A percentile compares a stretch with the other conserved stretches of the same genome.
Evolutionary conservation across 2,797 vertebrate species (phyloP).

Genomic region (Typhlichthys eigenmanni): DNA sequence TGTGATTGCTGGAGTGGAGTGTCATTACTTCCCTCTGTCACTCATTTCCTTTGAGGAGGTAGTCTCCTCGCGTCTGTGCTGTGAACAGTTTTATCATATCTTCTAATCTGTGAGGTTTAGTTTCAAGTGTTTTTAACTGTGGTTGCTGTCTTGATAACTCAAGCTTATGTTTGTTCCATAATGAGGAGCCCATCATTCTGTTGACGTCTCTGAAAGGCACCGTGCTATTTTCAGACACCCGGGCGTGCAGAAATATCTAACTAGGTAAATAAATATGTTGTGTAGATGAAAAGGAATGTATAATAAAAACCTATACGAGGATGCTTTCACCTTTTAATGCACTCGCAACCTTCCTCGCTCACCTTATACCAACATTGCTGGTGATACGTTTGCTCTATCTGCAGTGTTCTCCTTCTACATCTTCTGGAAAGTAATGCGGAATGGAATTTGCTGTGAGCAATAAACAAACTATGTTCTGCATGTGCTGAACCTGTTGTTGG

Average conservation of each 20-base stretch:
- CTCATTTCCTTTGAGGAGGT: background rate
- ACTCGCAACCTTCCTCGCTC: slow-evolving; percentile 1
- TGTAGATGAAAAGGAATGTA: background rate
- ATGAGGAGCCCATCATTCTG: background rate
- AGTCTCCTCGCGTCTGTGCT: slow-evolving; percentile 12
- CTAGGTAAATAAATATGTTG: background rate
- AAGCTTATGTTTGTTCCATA: background rate
- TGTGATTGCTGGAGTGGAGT: slow-evolving; percentile 41
- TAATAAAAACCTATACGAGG: background rate
- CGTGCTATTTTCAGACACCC: background rate
- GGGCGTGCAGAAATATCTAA: background rate
- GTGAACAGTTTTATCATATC: background rate
- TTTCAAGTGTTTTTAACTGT: background rate
- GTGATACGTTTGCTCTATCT: slow-evolving; percentile 3
- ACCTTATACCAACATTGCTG: too few species aligned
- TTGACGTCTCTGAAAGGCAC: background rate
- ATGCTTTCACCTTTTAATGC: background rate
- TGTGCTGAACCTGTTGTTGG: background rate
- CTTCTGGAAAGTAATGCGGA: slow-evolving; percentile 28
- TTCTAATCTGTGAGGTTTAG: background rate
- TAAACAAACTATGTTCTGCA: background rate
- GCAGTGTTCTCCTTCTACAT: background rate
- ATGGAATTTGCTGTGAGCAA: slow-evolving; percentile 30
- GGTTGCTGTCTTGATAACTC: background rate
- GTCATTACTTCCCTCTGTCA: slow-evolving; percentile 21